Conservation (phyloP, 2,113 vertebrate genomes). For the Phainopepla nitens region DNA sequence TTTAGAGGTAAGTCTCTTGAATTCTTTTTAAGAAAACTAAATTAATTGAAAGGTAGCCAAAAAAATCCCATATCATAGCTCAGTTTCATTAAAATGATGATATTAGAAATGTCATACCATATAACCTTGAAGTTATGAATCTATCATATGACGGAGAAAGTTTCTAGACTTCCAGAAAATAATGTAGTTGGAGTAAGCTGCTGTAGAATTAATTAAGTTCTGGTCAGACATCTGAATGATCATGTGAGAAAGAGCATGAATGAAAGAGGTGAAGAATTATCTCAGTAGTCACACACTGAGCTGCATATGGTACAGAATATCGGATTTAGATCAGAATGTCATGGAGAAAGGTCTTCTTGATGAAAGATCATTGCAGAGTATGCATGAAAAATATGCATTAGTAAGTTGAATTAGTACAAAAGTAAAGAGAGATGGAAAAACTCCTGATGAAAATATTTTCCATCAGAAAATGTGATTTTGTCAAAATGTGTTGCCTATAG, state of each 20-base stretch:
- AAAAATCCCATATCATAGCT: neutral
- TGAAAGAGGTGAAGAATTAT: neutral
- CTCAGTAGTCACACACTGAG: neutral
- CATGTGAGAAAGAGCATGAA: neutral
- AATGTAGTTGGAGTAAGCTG: neutral
- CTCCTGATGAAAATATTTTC: neutral
- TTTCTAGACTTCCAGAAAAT: neutral
- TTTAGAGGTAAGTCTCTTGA: neutral
- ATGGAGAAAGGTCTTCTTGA: neutral
- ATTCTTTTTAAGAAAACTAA: neutral
- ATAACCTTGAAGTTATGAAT: neutral
- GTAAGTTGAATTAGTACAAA: neutral
- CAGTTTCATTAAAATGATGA: conserved; percentile 1
- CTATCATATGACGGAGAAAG: neutral
- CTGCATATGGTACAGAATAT: neutral
- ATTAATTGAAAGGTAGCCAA: conserved; percentile 3
- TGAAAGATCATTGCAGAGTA: neutral
- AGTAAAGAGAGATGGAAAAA: neutral
- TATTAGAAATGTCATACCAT: neutral
- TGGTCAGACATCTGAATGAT: neutral
- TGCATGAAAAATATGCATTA: neutral
- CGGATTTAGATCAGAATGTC: neutral
- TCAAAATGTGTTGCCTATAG: neutral
- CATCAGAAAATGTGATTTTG: neutral
- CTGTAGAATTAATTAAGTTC: neutral